These are phyloP conservation scores for Eupithecia inturbata DNA, from an alignment of 2,888 invertebrate genomes.

Conservation along the genomic window DNA sequence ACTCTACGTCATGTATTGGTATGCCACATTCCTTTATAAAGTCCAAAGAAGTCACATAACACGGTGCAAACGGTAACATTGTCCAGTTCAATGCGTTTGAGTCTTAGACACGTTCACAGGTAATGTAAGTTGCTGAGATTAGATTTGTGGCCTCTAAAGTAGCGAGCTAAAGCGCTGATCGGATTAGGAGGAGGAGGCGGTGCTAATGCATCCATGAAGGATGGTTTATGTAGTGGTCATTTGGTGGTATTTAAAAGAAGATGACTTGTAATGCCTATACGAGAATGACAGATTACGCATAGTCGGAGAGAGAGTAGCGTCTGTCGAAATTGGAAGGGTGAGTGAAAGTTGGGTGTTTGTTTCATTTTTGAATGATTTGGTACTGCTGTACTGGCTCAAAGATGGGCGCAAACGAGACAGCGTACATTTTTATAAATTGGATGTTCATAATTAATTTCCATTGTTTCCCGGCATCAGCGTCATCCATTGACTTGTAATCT, in stretches of 20 bases:
- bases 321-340: neutral
- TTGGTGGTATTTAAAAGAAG: neutral
- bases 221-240: neutral
- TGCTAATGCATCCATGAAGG: too few relatives aligned
- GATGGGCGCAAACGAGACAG: neutral
- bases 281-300: neutral
- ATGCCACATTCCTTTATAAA: slow-evolving; percentile 13
- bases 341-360: neutral
- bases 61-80: slow-evolving; percentile 75
- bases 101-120: slow-evolving; percentile 77
- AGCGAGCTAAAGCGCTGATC: slow-evolving; percentile 30
- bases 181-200: too few relatives aligned
- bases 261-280: neutral
- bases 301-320: too few relatives aligned
- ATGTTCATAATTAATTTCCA: neutral
- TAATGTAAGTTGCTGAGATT: slow-evolving; percentile 77
- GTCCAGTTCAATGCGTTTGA: slow-evolving; percentile 73
- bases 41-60: slow-evolving; percentile 38
- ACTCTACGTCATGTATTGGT: neutral
- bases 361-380: neutral
- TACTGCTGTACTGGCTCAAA: neutral
- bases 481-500: slow-evolving; percentile 9
- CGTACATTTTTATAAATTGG: neutral
- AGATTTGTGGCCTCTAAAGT: slow-evolving; percentile 59
- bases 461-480: slow-evolving; percentile 7